Percentiles rank a stretch among this genome's conserved stretches.
These are phyloP conservation scores for Idaea dimidiata DNA, from an alignment of 2,888 invertebrate species.

Conservation along the genomic window DNA sequence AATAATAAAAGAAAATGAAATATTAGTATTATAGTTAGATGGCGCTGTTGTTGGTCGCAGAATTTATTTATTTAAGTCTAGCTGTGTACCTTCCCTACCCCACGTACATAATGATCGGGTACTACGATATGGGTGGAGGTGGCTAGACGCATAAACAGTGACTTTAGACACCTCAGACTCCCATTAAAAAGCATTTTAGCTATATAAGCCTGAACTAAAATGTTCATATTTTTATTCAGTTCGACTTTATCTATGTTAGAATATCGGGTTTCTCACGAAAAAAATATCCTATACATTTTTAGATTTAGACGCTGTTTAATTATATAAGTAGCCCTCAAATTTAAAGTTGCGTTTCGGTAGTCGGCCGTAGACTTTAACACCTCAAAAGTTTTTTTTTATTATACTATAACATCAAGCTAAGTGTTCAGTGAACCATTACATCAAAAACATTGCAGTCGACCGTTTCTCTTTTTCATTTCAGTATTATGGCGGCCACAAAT, in stretches of 20 bases:
- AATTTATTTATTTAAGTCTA: neutral
- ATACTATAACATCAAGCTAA: neutral
- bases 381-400: neutral
- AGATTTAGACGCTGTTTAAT: too few species aligned
- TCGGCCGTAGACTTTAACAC: neutral
- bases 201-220: too few species aligned
- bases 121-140: neutral
- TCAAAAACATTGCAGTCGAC: neutral
- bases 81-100: neutral
- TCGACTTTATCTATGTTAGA: too few species aligned
- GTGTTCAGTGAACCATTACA: neutral
- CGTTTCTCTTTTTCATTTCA: slow-evolving; percentile 8
- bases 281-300: too few species aligned
- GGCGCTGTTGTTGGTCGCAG: too few species aligned
- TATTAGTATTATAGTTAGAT: too few species aligned
- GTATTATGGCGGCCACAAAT: slow-evolving; percentile 18
- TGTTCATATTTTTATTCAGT: too few species aligned
- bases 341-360: too few species aligned
- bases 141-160: neutral
- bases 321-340: too few species aligned
- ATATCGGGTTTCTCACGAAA: too few species aligned
- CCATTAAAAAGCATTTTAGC: too few species aligned
- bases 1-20: too few species aligned
- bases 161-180: neutral
- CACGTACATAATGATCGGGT: neutral